Conservation (phyloP, 2,888 invertebrate genomes). For the Phyllotreta cruciferae region DNA sequence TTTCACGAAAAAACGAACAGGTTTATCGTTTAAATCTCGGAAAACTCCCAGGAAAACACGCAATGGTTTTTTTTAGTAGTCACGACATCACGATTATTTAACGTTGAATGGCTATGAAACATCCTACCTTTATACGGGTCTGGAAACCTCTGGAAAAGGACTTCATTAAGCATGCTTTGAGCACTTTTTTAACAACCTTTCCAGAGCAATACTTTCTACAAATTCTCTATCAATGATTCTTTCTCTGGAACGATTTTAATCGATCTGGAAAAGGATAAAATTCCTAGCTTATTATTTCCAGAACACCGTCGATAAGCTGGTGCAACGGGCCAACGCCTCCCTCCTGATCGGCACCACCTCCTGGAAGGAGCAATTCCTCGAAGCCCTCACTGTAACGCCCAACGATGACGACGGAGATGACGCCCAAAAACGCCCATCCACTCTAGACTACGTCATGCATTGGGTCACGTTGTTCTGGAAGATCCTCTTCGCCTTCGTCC, state of each 20-base stretch:
- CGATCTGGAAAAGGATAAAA: no score
- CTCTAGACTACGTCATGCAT: constrained; percentile 94
- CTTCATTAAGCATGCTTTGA: no score
- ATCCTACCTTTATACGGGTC: no score
- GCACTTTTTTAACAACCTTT: no score
- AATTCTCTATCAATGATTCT: no score
- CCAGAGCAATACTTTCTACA: no score
- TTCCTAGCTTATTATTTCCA: no score
- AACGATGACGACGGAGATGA: constrained; percentile 71
- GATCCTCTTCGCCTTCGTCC: constrained; percentile 94
- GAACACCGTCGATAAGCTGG: constrained; percentile 97
- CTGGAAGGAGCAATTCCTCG: constrained; percentile 98
- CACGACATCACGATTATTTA: no score
- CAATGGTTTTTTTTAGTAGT: no score
- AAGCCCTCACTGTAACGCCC: constrained; percentile 93
- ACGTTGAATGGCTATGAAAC: no score
- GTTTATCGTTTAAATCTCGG: neutral
- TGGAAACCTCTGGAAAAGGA: no score
- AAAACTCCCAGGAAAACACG: neutral
- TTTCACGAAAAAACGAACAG: neutral
- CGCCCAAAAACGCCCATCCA: constrained; percentile 77
- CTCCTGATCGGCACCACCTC: constrained; percentile 94
- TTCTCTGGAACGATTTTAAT: no score
- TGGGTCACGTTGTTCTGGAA: constrained; percentile 98
- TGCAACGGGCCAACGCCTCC: constrained; percentile 96